Evolutionary conservation across 2,888 invertebrate genomes (phyloP).

Genomic region (Trichogramma evanescens): DNA sequence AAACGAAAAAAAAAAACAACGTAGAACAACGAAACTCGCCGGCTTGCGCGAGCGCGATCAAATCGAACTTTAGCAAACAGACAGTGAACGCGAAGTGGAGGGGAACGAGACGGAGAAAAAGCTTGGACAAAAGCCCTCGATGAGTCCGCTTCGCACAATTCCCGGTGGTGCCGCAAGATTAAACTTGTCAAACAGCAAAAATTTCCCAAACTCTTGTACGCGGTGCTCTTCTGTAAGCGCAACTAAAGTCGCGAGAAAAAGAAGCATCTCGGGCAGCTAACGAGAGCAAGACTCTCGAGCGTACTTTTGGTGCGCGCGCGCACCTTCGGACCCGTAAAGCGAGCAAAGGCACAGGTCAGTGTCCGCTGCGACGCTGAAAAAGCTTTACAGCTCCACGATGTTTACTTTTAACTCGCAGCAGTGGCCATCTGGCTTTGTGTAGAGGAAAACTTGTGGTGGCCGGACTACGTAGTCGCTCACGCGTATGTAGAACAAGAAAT

Average conservation of each 20-base stretch:
- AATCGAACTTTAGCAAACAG: neutral
- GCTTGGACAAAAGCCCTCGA: no score
- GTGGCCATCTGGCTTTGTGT: no score
- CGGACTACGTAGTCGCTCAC: no score
- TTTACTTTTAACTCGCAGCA: no score
- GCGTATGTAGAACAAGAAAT: no score
- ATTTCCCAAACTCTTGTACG: neutral
- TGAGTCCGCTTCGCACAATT: neutral
- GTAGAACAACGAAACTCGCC: neutral
- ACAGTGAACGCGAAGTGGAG: neutral
- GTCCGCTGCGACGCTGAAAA: no score
- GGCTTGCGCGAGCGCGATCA: neutral
- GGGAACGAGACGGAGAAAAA: constrained; percentile 8
- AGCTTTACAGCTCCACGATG: no score
- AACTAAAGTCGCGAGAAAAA: constrained; percentile 20
- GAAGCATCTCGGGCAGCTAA: constrained; percentile 18
- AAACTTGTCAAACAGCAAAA: constrained; percentile 5
- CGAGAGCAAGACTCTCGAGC: constrained; percentile 7
- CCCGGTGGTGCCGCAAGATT: constrained; percentile 2
- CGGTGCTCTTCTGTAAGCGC: no score
- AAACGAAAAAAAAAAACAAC: neutral
- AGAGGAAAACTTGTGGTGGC: no score
- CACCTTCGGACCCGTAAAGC: no score
- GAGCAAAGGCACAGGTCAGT: no score
- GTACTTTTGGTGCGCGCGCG: no score